Evolutionary conservation across 35 echinoderm and acorn worm species (phyloP).

Genomic region (Diadema setosum): DNA sequence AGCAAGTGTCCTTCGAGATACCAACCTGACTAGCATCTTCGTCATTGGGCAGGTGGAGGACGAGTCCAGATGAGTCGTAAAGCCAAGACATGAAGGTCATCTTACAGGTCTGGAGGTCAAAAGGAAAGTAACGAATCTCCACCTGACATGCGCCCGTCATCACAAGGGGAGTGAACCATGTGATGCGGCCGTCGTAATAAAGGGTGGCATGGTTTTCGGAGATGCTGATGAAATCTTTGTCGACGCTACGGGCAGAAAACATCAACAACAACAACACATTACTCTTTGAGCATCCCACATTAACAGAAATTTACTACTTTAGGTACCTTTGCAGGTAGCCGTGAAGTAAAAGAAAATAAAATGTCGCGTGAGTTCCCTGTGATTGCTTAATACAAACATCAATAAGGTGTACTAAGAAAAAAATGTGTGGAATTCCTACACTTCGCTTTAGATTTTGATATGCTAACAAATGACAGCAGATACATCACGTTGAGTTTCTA

Average conservation of each 20-base stretch:
- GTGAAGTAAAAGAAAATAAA: no score
- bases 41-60: background rate
- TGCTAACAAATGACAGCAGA: no score
- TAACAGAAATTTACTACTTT: no score
- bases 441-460: no score
- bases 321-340: no score
- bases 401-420: no score
- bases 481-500: no score
- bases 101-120: slow-evolving; percentile 11
- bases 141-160: slow-evolving; percentile 35
- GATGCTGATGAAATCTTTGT: background rate
- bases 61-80: background rate
- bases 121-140: slow-evolving; percentile 44
- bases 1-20: background rate
- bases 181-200: background rate
- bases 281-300: no score
- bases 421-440: no score
- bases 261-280: no score
- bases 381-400: no score
- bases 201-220: background rate
- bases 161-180: slow-evolving; percentile 12
- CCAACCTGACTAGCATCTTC: background rate
- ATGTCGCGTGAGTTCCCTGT: no score
- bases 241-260: slow-evolving; percentile 2
- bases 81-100: slow-evolving; percentile 15